A percentile compares a stretch with the other conserved stretches of the same genome.
Conservation (phyloP, 2,888 invertebrate genomes). For the Nymphalis c-album region DNA sequence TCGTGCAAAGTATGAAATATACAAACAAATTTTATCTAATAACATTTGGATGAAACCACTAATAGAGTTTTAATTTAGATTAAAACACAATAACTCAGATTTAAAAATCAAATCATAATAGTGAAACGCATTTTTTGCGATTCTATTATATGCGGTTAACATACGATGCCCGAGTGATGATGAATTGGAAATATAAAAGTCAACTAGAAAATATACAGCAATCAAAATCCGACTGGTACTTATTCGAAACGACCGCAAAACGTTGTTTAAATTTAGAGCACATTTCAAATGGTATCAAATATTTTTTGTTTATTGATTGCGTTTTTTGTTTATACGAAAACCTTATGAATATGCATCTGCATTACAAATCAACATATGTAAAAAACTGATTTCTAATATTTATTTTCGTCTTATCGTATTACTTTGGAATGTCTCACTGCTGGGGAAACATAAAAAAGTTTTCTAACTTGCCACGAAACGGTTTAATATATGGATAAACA, state of each 20-base stretch:
- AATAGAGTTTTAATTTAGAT: no score
- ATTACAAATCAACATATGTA: no score
- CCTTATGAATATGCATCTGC: background rate
- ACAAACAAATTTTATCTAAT: no score
- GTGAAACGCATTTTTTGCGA: background rate
- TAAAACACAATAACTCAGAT: no score
- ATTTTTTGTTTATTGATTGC: background rate
- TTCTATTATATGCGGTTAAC: conserved; percentile 5
- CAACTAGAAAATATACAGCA: conserved; percentile 11
- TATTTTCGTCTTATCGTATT: no score
- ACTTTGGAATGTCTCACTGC: no score
- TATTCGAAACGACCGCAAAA: conserved; percentile 25
- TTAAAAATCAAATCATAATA: background rate
- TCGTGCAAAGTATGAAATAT: no score
- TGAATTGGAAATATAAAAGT: conserved; percentile 5
- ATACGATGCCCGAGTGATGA: conserved; percentile 4
- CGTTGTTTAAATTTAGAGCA: conserved; percentile 27
- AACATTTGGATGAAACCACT: no score
- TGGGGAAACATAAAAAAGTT: no score
- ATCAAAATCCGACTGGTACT: conserved; percentile 23
- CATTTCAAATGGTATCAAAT: conserved; percentile 19
- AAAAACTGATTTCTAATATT: no score
- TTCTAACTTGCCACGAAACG: no score
- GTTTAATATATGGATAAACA: no score
- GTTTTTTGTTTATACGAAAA: background rate